Evolutionary conservation across 1,140 invertebrate species (phyloP), one percentile per base, ranked within the genome.

Genomic region (Rhyzopertha dominica): DNA sequence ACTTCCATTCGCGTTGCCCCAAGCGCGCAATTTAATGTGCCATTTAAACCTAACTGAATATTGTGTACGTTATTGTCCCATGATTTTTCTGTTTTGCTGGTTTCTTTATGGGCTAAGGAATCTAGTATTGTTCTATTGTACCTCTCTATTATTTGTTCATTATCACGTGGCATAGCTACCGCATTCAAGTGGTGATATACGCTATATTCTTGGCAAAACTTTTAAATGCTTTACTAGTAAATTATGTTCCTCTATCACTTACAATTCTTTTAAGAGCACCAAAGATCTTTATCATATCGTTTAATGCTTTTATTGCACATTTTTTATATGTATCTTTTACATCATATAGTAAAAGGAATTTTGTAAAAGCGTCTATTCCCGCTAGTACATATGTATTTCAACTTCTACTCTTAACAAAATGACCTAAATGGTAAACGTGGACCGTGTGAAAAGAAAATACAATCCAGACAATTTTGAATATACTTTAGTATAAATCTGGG

Each of bases 301-400:
- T 26, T 26, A 26, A 26, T 26, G n/a, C 24, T 26, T 26, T 26
- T 8, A 26, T 26, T 26, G 24, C n/a, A n/a, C n/a, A n/a, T n/a
- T n/a, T n/a, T n/a, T n/a, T n/a, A n/a, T n/a, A n/a, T n/a, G n/a
- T n/a, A n/a, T n/a, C n/a, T n/a, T n/a, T n/a, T n/a, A n/a, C n/a
- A n/a, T n/a, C n/a, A n/a, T n/a, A n/a, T n/a, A n/a, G n/a, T n/a
- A n/a, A n/a, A n/a, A n/a, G n/a, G n/a, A n/a, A n/a, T n/a, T n/a
- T n/a, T n/a, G n/a, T n/a, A n/a, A n/a, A n/a, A n/a, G n/a, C n/a
- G 12, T 69, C 66, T 0, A 69, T 44, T 0, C 51, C 49, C 0
- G 63, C 63, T 9, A 69, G 41, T 19, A 42, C 16, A 7, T 42
- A 13, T 4, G 40, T 42, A 18, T 32, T 42, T 5, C 18, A 16